These are phyloP conservation scores for Bergia sp. DNA, from an alignment of 92 coral and sea anemone genomes.

Conservation along the genomic window DNA sequence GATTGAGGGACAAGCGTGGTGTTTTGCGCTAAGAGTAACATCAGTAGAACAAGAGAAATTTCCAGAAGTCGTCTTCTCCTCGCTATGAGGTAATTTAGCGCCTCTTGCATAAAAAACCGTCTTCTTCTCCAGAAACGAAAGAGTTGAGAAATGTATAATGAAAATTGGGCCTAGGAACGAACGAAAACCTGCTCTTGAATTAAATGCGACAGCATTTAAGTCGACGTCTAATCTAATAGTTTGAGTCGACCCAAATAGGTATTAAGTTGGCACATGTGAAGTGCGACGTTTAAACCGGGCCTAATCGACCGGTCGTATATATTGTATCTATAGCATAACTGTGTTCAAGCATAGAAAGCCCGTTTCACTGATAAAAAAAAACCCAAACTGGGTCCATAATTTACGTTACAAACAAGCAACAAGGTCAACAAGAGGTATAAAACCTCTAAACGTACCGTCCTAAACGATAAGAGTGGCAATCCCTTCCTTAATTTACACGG, in stretches of 20 bases:
- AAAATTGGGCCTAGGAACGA: not conserved
- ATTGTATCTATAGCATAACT: too few relatives aligned
- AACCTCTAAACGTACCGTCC: too few relatives aligned
- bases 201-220: not conserved
- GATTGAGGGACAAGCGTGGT: not conserved
- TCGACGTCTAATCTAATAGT: not conserved
- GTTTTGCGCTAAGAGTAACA: not conserved
- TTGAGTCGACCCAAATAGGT: not conserved
- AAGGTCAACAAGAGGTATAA: too few relatives aligned
- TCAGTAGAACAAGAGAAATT: not conserved
- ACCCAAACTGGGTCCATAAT: too few relatives aligned
- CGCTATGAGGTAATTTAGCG: not conserved
- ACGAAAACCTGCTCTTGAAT: not conserved
- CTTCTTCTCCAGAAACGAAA: not conserved
- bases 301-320: not conserved
- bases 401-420: too few relatives aligned
- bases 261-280: too few relatives aligned
- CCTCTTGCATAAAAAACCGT: not conserved
- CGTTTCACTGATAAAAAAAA: not conserved
- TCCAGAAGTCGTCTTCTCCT: conserved; percentile 5
- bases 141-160: not conserved
- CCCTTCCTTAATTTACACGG: too few relatives aligned
- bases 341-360: not conserved
- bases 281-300: not conserved
- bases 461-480: too few relatives aligned